Evolutionary conservation across 2,797 vertebrate genomes (phyloP).

Genomic region (Tenualosa thibaudeaui): DNA sequence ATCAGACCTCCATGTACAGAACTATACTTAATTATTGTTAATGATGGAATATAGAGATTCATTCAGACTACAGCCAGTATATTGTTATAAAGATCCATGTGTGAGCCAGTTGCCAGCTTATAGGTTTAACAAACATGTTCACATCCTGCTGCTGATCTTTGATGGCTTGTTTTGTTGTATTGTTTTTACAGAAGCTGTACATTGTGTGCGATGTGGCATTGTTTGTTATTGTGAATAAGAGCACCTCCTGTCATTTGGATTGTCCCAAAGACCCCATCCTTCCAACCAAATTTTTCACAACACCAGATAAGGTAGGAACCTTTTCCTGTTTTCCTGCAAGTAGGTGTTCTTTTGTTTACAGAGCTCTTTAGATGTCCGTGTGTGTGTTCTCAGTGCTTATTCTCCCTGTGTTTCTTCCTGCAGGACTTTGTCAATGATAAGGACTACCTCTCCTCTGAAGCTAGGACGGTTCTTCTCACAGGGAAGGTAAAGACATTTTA

Average conservation of each 20-base stretch:
- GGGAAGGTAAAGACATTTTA: constrained; percentile 84
- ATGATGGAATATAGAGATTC: background rate
- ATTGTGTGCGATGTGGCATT: constrained; percentile 96
- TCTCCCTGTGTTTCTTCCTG: constrained; percentile 1
- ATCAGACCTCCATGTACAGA: background rate
- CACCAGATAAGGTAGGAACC: constrained; percentile 88
- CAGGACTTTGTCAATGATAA: constrained; percentile 96
- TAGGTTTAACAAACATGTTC: no score
- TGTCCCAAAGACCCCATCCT: constrained; percentile 93
- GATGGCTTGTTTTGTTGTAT: background rate
- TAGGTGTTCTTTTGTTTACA: no score
- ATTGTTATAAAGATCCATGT: background rate
- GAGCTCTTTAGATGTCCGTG: background rate
- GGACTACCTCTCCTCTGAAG: constrained; percentile 90
- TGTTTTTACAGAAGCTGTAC: constrained; percentile 88
- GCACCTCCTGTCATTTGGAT: constrained; percentile 93
- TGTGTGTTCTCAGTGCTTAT: constrained; percentile 24
- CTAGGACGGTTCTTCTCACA: constrained; percentile 88
- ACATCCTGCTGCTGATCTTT: constrained; percentile 26
- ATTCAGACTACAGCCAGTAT: background rate
- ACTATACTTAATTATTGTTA: background rate
- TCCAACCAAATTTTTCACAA: constrained; percentile 91
- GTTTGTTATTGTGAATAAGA: constrained; percentile 97
- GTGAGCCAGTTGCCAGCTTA: background rate
- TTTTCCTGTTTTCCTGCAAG: no score